These are phyloP conservation scores for Hyles euphorbiae DNA, from an alignment of 1,140 invertebrate species.

Conservation along the genomic window DNA sequence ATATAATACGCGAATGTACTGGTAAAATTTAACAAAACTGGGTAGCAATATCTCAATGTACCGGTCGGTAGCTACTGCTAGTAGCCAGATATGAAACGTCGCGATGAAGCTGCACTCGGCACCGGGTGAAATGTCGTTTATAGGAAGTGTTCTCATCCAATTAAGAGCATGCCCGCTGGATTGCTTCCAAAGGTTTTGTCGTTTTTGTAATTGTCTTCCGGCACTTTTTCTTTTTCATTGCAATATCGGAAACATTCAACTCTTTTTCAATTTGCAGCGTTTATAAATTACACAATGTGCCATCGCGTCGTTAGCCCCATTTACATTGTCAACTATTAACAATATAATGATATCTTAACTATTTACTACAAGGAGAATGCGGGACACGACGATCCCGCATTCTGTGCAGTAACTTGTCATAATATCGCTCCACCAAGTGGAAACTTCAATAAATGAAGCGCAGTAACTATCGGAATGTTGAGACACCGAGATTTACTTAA, in stretches of 20 bases:
- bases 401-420: too few species aligned
- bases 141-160: slow-evolving; percentile 70
- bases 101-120: slow-evolving; percentile 18
- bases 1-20: too few species aligned
- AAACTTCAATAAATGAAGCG: too few species aligned
- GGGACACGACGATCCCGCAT: too few species aligned
- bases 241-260: slow-evolving; percentile 18
- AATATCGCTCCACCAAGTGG: too few species aligned
- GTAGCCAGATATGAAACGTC: slow-evolving; percentile 36
- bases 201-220: slow-evolving; percentile 66
- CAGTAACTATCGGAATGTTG: background rate
- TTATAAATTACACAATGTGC: too few species aligned
- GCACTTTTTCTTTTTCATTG: slow-evolving; percentile 42
- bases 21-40: background rate
- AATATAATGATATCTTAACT: too few species aligned
- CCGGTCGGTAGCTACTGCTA: slow-evolving; percentile 7
- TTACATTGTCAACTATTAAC: too few species aligned
- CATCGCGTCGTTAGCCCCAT: too few species aligned
- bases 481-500: background rate
- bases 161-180: slow-evolving; percentile 64
- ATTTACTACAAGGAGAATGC: too few species aligned
- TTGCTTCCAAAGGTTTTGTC: slow-evolving; percentile 63
- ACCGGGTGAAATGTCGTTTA: slow-evolving; percentile 53
- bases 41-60: background rate
- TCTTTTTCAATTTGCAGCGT: background rate